These are phyloP conservation scores for Leptoclinus maculatus DNA, from an alignment of 2,797 vertebrate species.

Conservation along the genomic window DNA sequence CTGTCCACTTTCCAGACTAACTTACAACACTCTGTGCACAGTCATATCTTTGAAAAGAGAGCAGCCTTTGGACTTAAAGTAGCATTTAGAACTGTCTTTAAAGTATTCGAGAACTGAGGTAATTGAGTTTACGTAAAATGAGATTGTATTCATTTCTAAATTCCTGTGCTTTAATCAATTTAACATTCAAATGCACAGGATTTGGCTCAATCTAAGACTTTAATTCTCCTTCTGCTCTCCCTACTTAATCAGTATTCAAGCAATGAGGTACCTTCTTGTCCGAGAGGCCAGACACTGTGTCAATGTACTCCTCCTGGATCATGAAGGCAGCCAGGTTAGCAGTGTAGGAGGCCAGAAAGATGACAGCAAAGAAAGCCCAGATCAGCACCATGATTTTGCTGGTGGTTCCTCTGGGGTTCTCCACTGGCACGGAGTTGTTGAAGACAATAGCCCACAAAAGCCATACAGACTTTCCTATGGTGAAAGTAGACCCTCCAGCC, in stretches of 20 bases:
- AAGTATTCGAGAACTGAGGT: conserved; percentile 57
- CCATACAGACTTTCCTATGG: conserved; percentile 96
- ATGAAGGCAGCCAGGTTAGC: conserved; percentile 97
- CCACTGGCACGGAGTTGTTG: conserved; percentile 97
- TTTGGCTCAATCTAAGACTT: conserved; percentile 66
- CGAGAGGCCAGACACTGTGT: conserved; percentile 95
- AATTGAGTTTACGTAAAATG: conserved; percentile 64
- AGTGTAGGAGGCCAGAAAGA: conserved; percentile 97
- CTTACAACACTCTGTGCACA: conserved; percentile 60
- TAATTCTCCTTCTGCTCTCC: conserved; percentile 62
- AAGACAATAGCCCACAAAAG: conserved; percentile 97
- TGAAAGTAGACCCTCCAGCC: conserved; percentile 94
- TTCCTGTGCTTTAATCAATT: conserved; percentile 71
- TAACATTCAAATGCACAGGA: conserved; percentile 68
- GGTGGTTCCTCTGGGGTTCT: conserved; percentile 95
- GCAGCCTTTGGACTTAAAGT: conserved; percentile 53
- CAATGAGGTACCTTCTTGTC: conserved; percentile 90
- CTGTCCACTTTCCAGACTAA: conserved; percentile 76
- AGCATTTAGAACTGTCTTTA: conserved; percentile 54
- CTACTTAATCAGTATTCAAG: conserved; percentile 69
- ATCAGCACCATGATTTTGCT: conserved; percentile 98
- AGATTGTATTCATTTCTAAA: conserved; percentile 69
- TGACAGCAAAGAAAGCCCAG: conserved; percentile 98
- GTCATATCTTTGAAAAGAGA: conserved; percentile 62
- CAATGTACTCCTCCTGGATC: conserved; percentile 98